A percentile compares a stretch with the other conserved stretches of the same genome.
Conservation (phyloP, 2,113 vertebrate genomes). For the Nothobranchius kuhntae region DNA sequence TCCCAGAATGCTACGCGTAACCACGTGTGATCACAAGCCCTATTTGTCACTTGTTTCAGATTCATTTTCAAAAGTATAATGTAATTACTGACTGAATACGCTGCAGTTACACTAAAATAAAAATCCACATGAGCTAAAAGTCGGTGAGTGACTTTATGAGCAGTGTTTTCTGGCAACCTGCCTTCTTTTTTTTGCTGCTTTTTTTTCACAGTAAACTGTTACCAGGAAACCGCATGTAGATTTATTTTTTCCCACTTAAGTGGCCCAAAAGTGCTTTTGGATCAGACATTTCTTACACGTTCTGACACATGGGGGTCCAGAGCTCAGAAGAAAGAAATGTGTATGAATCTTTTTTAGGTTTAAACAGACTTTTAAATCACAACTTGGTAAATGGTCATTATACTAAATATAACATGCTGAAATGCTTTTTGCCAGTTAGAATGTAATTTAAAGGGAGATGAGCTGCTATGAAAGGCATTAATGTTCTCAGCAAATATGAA, state of each 20-base stretch:
- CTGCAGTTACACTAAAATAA: background rate
- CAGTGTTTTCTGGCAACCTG: background rate
- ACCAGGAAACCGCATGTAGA: constrained; percentile 25
- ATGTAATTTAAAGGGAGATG: constrained; percentile 3
- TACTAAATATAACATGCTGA: too few relatives aligned
- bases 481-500: constrained; percentile 6
- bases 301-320: background rate
- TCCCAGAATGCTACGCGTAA: too few relatives aligned
- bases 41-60: too few relatives aligned
- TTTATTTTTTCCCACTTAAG: background rate
- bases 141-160: background rate
- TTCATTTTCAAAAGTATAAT: too few relatives aligned
- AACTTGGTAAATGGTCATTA: background rate
- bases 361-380: background rate
- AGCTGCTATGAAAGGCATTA: background rate
- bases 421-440: too few relatives aligned
- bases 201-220: background rate
- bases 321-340: background rate
- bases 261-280: constrained; percentile 2
- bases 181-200: background rate
- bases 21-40: too few relatives aligned
- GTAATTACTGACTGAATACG: too few relatives aligned
- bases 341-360: background rate
- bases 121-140: background rate
- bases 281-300: background rate